These are phyloP conservation scores for Eleutherodactylus coqui DNA, from an alignment of 2,797 vertebrate species.

Conservation along the genomic window DNA sequence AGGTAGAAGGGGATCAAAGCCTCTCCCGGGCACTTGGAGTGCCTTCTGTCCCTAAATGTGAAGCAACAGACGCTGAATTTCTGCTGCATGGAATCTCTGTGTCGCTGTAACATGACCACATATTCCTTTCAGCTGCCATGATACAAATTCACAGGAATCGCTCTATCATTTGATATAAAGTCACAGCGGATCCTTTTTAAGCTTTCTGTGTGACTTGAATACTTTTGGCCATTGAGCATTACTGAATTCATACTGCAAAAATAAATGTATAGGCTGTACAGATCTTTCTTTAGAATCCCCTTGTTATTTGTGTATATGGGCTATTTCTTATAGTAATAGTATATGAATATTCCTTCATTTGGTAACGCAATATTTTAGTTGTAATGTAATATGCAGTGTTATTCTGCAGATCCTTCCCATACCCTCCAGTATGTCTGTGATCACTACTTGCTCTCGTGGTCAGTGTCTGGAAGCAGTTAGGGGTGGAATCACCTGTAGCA, in stretches of 20 bases:
- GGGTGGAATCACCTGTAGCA: no score
- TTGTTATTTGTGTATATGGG: not conserved
- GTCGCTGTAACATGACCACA: not conserved
- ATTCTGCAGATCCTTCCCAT: not conserved
- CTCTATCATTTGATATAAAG: constrained; percentile 6
- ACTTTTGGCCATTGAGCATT: constrained; percentile 6
- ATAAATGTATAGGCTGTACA: not conserved
- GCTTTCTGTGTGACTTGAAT: not conserved
- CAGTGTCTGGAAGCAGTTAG: not conserved
- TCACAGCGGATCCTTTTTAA: not conserved
- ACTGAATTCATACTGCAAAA: not conserved
- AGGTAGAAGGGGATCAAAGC: not conserved
- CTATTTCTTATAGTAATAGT: not conserved
- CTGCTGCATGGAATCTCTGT: no score
- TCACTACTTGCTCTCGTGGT: no score
- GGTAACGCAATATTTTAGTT: not conserved
- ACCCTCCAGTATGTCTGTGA: no score
- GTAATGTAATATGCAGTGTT: not conserved
- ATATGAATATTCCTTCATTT: constrained; percentile 11
- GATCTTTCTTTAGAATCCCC: not conserved
- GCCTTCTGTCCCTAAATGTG: not conserved
- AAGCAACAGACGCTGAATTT: not conserved
- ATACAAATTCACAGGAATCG: not conserved
- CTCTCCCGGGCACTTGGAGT: not conserved
- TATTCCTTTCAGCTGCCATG: not conserved